Evolutionary conservation across 1,140 invertebrate genomes (phyloP).

Genomic region (Bombus ignitus): DNA sequence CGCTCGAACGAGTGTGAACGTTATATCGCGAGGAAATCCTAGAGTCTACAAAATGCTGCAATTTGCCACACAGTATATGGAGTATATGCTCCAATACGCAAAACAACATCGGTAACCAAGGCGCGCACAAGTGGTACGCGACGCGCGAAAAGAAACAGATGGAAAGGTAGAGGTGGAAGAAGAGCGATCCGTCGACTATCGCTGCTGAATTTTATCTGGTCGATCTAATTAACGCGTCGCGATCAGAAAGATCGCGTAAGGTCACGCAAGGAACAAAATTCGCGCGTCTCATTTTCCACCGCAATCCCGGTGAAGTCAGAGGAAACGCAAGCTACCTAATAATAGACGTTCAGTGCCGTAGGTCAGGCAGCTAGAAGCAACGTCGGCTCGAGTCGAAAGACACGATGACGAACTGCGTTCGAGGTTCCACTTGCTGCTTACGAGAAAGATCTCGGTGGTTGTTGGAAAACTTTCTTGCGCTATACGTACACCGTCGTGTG

Average conservation of each 20-base stretch:
- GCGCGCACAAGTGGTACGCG: neutral
- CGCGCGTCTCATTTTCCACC: neutral
- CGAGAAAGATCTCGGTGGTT: neutral
- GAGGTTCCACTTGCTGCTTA: neutral
- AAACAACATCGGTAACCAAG: neutral
- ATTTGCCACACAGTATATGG: no score
- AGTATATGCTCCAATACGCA: neutral
- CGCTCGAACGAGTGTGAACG: no score
- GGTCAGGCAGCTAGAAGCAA: constrained; percentile 32
- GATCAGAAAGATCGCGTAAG: neutral
- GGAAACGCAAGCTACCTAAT: neutral
- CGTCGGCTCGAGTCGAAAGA: neutral
- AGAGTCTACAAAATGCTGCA: no score
- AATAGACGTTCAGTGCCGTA: constrained; percentile 41
- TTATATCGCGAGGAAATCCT: no score
- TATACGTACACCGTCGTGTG: no score
- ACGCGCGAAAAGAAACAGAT: neutral
- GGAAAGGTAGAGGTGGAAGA: neutral
- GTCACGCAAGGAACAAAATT: neutral
- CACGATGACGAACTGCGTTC: neutral
- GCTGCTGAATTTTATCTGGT: neutral
- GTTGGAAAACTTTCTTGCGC: neutral
- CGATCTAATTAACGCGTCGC: neutral
- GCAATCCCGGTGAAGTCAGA: no score
- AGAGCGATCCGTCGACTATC: no score